A percentile compares a stretch with the other conserved stretches of the same genome.
These are phyloP conservation scores for Thermophis baileyi DNA, from an alignment of 2,113 vertebrate genomes.

Conservation along the genomic window DNA sequence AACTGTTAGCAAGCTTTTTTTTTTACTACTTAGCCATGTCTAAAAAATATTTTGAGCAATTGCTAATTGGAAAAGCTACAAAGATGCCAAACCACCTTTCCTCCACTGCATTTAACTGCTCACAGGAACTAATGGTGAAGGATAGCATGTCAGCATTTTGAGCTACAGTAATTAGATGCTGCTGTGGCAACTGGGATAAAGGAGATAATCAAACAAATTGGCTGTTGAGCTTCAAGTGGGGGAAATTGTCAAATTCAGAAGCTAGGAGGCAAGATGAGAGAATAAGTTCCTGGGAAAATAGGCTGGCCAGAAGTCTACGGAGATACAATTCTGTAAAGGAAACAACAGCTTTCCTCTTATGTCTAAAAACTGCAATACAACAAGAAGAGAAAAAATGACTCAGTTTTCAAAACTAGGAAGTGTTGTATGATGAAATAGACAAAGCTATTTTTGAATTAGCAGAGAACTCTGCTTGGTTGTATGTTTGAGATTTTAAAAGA, in stretches of 20 bases:
- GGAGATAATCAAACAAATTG: neutral
- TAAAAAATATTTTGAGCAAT: neutral
- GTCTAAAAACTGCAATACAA: neutral
- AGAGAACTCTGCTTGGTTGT: neutral
- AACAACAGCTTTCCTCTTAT: neutral
- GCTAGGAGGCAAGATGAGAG: neutral
- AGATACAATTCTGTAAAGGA: neutral
- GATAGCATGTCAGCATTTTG: neutral
- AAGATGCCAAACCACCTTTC: neutral
- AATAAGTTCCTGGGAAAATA: neutral
- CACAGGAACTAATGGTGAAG: neutral
- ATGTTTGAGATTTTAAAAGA: neutral
- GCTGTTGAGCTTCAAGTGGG: neutral
- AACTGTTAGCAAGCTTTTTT: neutral
- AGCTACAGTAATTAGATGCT: neutral
- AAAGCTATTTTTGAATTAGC: neutral
- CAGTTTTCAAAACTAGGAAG: neutral
- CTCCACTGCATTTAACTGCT: neutral
- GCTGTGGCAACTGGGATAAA: neutral
- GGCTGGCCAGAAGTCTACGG: neutral
- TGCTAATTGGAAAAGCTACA: neutral
- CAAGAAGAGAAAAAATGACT: neutral
- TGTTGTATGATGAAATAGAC: neutral
- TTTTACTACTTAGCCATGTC: neutral
- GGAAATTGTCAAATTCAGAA: neutral